Base-by-base conservation (phyloP, 2,888 invertebrate genomes). In the Saturnia japonica region DNA sequence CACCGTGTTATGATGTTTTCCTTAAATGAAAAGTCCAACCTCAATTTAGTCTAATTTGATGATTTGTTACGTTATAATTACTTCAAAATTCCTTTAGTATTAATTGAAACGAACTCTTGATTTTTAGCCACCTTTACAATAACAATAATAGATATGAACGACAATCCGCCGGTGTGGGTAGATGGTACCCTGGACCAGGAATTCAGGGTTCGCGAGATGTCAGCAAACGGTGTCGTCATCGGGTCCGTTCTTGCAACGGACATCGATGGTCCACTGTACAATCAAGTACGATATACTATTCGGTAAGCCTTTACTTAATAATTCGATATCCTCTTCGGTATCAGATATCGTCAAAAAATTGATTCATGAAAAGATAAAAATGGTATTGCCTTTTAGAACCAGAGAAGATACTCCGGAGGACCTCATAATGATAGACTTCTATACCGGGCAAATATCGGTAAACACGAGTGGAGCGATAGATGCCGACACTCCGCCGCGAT, bases 241-340 rank as follows among this genome's bases (percentile, higher is more conserved):
- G 96, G 95, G n/a, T 91, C 94, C 6, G 91, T 96, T 25, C 87
- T 88, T 47, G 96, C 96, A 8, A 94, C 89, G 0, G 96, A 96
- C 85, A 92, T 91, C 70, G 96, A 96, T 82, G 95, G 95, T 0
- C 94, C 95, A 0, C 89, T 94, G 2, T 94, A 94, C 82, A 95
- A 95, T 83, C 90, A 91, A 80, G 91, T 96, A 45, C 90, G 89
- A 7, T 96, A 95, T 82, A 86, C 86, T 4, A 91, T 96, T 70
- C 77, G 76, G 95, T 95, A 77, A 92, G 93, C 90, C 34, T 34
- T 4, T 34, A 34, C 34, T 34, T 34, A 34, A 34, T 34, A 34
- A 34, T 34, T 34, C 34, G 34, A 2, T 34, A 34, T 34, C 34
- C 3, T 34, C 34, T 34, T 34, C 34, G 34, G 34, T 34, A 34